Evolutionary conservation across 2,113 vertebrate genomes (phyloP).

Genomic region (Tretioscincus oriximinensis): DNA sequence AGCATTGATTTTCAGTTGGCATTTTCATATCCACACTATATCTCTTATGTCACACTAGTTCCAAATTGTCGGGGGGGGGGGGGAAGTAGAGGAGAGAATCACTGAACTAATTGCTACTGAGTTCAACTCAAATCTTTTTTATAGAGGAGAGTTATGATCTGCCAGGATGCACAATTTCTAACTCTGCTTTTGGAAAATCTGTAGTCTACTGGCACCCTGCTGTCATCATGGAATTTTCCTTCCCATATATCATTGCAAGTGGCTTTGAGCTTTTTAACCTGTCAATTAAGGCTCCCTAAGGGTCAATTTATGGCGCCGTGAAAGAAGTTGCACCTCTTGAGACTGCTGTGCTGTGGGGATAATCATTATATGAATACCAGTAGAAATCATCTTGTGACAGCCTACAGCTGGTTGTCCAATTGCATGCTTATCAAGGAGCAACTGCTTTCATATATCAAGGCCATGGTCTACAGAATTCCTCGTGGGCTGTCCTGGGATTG

Average conservation of each 20-base stretch:
- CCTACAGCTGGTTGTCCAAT: conserved; percentile 5
- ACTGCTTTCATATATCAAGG: not conserved
- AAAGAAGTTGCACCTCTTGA: conserved; percentile 16
- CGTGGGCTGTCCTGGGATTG: not conserved
- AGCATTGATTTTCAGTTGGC: not conserved
- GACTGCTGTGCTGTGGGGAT: not conserved
- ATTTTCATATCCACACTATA: not conserved
- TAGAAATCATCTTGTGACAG: conserved; percentile 13
- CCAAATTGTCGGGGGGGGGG: not conserved
- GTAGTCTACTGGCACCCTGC: not conserved
- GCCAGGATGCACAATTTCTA: not conserved
- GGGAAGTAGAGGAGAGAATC: too few relatives aligned
- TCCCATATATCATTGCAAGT: not conserved
- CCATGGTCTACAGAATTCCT: not conserved
- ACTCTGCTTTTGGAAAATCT: not conserved
- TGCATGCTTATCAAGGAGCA: conserved; percentile 1
- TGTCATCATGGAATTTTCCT: conserved; percentile 11
- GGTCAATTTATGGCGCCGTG: conserved; percentile 10
- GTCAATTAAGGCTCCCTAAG: conserved; percentile 11
- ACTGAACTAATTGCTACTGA: not conserved
- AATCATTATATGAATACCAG: not conserved
- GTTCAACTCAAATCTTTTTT: not conserved
- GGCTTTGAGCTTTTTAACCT: conserved; percentile 4
- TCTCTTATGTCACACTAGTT: not conserved
- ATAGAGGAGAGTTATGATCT: not conserved